Conservation (phyloP, 2,888 invertebrate species). For the Ypsolopha sequella region DNA sequence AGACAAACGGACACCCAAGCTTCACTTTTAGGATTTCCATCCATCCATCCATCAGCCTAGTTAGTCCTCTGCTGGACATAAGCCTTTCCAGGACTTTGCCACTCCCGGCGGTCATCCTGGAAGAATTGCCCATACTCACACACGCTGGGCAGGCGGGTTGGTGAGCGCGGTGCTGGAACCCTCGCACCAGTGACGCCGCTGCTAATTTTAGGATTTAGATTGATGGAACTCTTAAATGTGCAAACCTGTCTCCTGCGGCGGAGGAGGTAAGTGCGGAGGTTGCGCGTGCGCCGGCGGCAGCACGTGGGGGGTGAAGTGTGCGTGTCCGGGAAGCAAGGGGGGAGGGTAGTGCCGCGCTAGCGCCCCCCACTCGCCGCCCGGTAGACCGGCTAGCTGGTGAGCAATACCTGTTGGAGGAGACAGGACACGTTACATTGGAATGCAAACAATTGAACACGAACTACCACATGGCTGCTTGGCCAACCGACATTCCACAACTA, state of each 20-base stretch:
- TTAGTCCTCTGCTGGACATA: too few relatives aligned
- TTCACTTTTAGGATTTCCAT: neutral
- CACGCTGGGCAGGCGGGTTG: too few relatives aligned
- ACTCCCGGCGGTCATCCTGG: too few relatives aligned
- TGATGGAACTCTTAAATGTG: too few relatives aligned
- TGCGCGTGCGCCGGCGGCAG: slow-evolving; percentile 66
- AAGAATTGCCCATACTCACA: too few relatives aligned
- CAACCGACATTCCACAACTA: too few relatives aligned
- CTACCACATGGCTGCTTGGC: too few relatives aligned
- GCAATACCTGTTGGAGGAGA: slow-evolving; percentile 72
- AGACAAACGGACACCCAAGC: neutral
- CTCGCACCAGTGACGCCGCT: too few relatives aligned
- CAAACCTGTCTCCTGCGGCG: slow-evolving; percentile 58
- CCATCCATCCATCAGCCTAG: too few relatives aligned
- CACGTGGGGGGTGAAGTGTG: slow-evolving; percentile 72
- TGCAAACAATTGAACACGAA: too few relatives aligned
- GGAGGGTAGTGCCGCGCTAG: slow-evolving; percentile 73
- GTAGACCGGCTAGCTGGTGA: slow-evolving; percentile 79
- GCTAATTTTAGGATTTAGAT: neutral
- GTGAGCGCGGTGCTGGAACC: too few relatives aligned
- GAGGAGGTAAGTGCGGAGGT: slow-evolving; percentile 49
- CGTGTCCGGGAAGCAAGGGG: slow-evolving; percentile 57
- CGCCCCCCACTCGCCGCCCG: slow-evolving; percentile 75
- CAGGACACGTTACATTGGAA: neutral
- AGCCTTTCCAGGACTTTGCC: too few relatives aligned